phyloP scores from a whole-genome alignment of 2,888 invertebrate genomes.

The Spodoptera exigua region DNA sequence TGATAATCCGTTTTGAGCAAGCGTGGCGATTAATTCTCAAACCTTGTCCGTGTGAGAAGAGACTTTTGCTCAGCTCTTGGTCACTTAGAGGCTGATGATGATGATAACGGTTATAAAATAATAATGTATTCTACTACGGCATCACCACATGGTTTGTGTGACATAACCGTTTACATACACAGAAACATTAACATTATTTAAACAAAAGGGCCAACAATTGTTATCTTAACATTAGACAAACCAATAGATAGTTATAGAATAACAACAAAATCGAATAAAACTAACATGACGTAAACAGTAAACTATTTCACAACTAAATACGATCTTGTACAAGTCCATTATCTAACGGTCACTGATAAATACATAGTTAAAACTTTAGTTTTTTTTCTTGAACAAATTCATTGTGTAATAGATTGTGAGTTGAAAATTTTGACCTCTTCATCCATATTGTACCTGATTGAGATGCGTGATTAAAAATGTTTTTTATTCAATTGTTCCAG shows the following conservation, averaged over 20 bases:
- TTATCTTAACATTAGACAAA: background rate
- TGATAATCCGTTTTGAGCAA: too few species aligned
- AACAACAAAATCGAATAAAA: conserved; percentile 4
- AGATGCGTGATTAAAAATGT: background rate
- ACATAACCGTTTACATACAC: too few species aligned
- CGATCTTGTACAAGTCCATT: conserved; percentile 23
- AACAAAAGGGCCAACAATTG: too few species aligned
- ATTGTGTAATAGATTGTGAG: conserved; percentile 15
- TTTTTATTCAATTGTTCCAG: background rate
- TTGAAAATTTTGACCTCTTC: conserved; percentile 8
- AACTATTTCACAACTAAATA: conserved; percentile 36
- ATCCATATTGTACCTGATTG: conserved; percentile 1
- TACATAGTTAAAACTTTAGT: background rate
- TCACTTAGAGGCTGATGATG: too few species aligned
- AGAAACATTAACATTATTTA: too few species aligned
- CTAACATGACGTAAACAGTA: conserved; percentile 16
- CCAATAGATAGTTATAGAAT: background rate
- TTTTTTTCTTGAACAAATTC: background rate
- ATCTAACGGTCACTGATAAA: conserved; percentile 38
- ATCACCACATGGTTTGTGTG: too few species aligned
- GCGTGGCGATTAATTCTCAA: too few species aligned
- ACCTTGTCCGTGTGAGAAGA: too few species aligned
- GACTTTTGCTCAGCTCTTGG: too few species aligned
- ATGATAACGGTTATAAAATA: too few species aligned
- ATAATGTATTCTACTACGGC: too few species aligned